A percentile compares a stretch with the other conserved stretches of the same genome.
Evolutionary conservation across 1,140 invertebrate species (phyloP).

Genomic region (Calliphora vicina): DNA sequence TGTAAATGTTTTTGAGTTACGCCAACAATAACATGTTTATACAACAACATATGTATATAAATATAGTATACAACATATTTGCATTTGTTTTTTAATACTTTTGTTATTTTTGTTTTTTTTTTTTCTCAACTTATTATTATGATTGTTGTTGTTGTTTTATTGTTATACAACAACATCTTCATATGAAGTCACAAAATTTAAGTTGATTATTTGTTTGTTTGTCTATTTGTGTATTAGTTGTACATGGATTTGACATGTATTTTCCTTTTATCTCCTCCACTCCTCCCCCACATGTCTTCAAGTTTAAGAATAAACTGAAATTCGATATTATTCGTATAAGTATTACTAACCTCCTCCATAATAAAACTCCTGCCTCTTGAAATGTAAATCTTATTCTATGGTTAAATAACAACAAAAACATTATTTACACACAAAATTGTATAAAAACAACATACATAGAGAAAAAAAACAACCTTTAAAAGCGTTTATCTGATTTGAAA

Average conservation of each 20-base stretch:
- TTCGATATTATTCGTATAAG: background rate
- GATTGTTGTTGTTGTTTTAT: background rate
- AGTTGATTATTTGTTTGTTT: background rate
- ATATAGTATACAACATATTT: too few species aligned
- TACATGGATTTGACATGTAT: background rate
- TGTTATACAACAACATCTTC: background rate
- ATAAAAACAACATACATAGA: background rate
- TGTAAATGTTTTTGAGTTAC: too few species aligned
- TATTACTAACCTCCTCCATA: background rate
- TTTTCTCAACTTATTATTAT: too few species aligned
- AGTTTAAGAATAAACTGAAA: background rate
- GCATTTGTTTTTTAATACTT: background rate
- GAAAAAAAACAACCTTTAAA: background rate
- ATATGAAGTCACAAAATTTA: background rate
- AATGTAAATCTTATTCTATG: background rate
- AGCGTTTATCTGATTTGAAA: background rate
- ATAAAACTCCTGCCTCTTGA: background rate
- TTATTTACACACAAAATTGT: background rate
- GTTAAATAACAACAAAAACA: background rate
- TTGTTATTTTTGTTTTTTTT: background rate
- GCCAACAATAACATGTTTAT: background rate
- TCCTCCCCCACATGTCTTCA: background rate
- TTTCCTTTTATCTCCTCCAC: background rate
- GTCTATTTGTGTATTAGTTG: background rate
- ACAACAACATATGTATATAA: background rate